Evolutionary conservation across 1,140 invertebrate species (phyloP), one percentile per base, ranked within the genome.

Genomic region (Planococcus citri): DNA sequence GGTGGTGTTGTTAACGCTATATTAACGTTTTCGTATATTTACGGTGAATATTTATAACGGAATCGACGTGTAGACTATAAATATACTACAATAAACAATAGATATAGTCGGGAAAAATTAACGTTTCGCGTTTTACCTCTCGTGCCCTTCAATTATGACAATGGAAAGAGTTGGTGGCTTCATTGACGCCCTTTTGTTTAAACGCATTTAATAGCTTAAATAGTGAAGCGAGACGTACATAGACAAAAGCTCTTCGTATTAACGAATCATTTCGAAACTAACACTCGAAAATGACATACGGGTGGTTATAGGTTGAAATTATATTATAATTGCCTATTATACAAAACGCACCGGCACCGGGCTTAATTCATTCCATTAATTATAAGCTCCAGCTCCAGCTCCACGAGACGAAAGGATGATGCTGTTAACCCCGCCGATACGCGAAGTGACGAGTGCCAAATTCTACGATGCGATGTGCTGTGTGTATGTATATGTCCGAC

Each of bases 171-270:
- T 51, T 51, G 41, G 41, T 51, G 41, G 41, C 41, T 51, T 51
- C 41, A 51, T 51, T 51, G 12, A 51, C 41, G 41, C 41, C 41
- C 41, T 51, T 51, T 51, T 51, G 41, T 51, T 51, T 51, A 51
- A 51, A 51, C 41, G 41, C 41, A 51, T 51, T 51, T 51, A 51
- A 51, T 51, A 51, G 41, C 41, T 51, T 51, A 51, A 51, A 51
- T 20, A 51, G 41, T 20, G 41, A 51, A 51, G 41, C 41, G 41
- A 51, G 41, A n/a, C 33, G 6, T 37, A 14, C 12, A 14, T 51
- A 20, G 41, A 51, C 41, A 51, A 51, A 51, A 51, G 41, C 41
- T 51, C n/a, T n/a, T 9, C 41, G 41, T 17, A 20, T 51, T 51
- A 51, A 51, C 41, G 41, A 51, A 51, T 51, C 41, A 51, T 51